Conservation (phyloP, 2,888 invertebrate genomes). For the Dichetophora obliterata region DNA sequence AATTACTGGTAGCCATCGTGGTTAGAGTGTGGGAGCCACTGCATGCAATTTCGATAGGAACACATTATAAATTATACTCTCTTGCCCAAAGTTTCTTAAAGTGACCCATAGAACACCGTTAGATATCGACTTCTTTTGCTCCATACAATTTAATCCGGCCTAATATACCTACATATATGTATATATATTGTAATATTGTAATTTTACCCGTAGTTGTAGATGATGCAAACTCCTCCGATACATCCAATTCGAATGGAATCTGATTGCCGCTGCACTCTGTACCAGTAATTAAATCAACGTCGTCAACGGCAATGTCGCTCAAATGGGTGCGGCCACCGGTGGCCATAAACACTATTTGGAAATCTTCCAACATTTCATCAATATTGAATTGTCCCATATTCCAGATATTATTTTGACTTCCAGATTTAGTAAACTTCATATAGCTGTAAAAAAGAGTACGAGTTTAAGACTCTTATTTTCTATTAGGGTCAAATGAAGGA, state of each 20-base stretch:
- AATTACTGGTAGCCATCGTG: no score
- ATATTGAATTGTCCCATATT: constrained; percentile 71
- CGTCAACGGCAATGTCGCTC: constrained; percentile 87
- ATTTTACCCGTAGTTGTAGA: constrained; percentile 10
- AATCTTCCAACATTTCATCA: constrained; percentile 69
- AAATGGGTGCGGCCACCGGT: constrained; percentile 76
- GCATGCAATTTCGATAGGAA: no score
- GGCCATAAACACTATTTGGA: constrained; percentile 83
- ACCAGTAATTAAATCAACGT: constrained; percentile 76
- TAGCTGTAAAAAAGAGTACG: constrained; percentile 55
- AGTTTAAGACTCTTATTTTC: no score
- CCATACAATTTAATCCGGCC: no score
- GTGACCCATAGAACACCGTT: no score
- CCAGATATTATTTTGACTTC: constrained; percentile 82
- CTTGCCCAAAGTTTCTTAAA: no score
- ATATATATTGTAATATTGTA: no score
- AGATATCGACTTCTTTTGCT: no score
- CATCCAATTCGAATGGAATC: constrained; percentile 21
- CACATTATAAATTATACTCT: no score
- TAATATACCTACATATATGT: no score
- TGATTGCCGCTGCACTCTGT: constrained; percentile 54
- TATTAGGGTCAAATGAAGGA: no score
- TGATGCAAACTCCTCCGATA: background rate
- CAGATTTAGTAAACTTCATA: constrained; percentile 75
- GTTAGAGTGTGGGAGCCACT: no score